Base-by-base conservation (phyloP, 64 coral and sea anemone genomes). In the Montipora capricornis region DNA sequence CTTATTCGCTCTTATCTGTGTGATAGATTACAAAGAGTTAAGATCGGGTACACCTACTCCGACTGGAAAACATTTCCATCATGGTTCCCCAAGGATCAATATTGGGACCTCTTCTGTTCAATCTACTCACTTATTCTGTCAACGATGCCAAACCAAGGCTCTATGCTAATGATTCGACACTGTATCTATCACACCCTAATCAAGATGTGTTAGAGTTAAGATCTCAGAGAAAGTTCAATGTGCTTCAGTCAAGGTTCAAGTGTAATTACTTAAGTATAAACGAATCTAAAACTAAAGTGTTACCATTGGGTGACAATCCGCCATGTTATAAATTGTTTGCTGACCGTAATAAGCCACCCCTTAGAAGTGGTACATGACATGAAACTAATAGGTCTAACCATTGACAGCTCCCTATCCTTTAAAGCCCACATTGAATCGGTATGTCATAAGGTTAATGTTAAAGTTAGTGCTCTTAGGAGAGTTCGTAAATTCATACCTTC, bases 31-130 rank as follows among this genome's bases (percentile, higher is more conserved):
- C 53, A 57, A 57, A 57, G 53, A 3, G 53, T 57, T 3, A n/a
- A n/a, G n/a, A n/a, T n/a, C n/a, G n/a, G 53, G 53, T 57, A 57
- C 53, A 57, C 53, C 64, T 89, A 58, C 17, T 89, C 87, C 16
- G 74, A 76, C 26, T 89, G 74, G 57, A 76, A 19, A 26, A 78
- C 74, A 64, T 47, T 47, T 90, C 61, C 55, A 89, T 67, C 59
- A 44, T 12, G 87, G 17, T 57, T 57, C 3, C 6, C 8, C 53
- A 57, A 57, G 53, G 53, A 57, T 8, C 53, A 57, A 11, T 0
- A 11, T 57, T 57, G 53, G 53, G 53, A 1, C 2, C 53, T 57
- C 53, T 57, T 57, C 53, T 57, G 8, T 57, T 57, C 0, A 57
- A 57, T 4, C 5, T 57, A 57, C 8, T 57, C 53, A 57, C 53